Evolutionary conservation across 2,888 invertebrate species (phyloP).

Genomic region (Hypomecis punctinalis): DNA sequence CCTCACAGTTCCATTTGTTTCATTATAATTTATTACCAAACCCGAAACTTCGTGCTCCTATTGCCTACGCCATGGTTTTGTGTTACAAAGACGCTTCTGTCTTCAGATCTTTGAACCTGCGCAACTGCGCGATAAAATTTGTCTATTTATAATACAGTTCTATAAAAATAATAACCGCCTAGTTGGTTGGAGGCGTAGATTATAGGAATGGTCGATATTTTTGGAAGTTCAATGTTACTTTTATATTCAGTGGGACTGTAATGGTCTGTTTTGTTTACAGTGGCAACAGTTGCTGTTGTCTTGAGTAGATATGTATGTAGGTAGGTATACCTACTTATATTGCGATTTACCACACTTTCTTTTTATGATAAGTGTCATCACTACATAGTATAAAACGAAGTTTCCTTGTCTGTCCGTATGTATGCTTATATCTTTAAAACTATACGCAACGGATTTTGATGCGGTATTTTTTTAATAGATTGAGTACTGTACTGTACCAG

Average conservation of each 20-base stretch:
- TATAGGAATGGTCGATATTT: slow-evolving; percentile 5
- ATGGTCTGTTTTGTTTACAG: not conserved
- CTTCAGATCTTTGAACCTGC: slow-evolving; percentile 37
- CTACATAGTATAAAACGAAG: too few relatives aligned
- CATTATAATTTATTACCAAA: slow-evolving; percentile 30
- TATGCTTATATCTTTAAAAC: too few relatives aligned
- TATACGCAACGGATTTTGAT: too few relatives aligned
- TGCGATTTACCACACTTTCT: too few relatives aligned
- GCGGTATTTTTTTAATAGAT: too few relatives aligned
- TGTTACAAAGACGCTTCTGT: slow-evolving; percentile 39
- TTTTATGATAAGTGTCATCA: too few relatives aligned
- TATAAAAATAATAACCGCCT: slow-evolving; percentile 21
- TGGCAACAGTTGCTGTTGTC: too few relatives aligned
- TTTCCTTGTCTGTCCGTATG: too few relatives aligned
- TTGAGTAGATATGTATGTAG: too few relatives aligned
- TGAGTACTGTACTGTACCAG: too few relatives aligned
- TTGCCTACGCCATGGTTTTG: slow-evolving; percentile 21
- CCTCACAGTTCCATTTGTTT: slow-evolving; percentile 20
- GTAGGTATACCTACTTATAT: too few relatives aligned
- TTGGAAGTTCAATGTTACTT: slow-evolving; percentile 17
- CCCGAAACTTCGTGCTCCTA: slow-evolving; percentile 24
- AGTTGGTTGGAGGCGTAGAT: slow-evolving; percentile 3
- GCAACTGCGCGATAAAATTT: slow-evolving; percentile 20
- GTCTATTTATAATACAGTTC: slow-evolving; percentile 24
- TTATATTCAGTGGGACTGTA: not conserved